Evolutionary conservation across 1,140 invertebrate genomes (phyloP), one percentile per base, ranked within the genome.

Genomic region (Halictus rubicundus): DNA sequence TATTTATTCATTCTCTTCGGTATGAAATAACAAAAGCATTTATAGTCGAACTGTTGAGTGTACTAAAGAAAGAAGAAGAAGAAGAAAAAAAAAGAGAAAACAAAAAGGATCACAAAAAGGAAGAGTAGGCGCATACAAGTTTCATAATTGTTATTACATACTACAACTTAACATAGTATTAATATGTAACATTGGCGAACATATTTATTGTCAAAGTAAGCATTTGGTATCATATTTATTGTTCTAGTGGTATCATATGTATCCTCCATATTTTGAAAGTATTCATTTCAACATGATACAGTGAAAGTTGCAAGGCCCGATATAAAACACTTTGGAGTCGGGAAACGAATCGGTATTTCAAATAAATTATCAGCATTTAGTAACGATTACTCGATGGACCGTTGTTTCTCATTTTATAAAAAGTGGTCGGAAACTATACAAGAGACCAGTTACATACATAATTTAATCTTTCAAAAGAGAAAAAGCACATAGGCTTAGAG

Each of bases 241-340:
- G 46, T 74, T 74, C 16, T 52, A 25, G 59, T 69, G 23, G 32
- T 23, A 54, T 52, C 4, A 6, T 42, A n/a, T 16, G 54, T 78
- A 64, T 64, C 59, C 37, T 71, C 37, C 54, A 72, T 21, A 78
- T 72, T 72, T 72, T 72, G 46, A 23, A 72, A 78, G 37, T 23
- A 72, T 72, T 78, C 64, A 19, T 84, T 77, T 71, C 74, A 80
- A 75, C 81, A 83, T 70, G 83, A 71, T 76, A 81, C 83, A 83
- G 73, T 78, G 27, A 71, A 69, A 75, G 70, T 46, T 57, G 63
- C 69, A 73, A 60, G 71, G 68, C 77, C 83, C 71, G 52, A 64
- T 78, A 64, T 83, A 71, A 83, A 83, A 23, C 61, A 46, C 70
- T 84, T 83, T 27, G 66, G 46, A 80, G 57, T 72, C 72, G 82